phyloP scores from a whole-genome alignment of 1,140 invertebrate genomes.

The Chlorops oryzae region DNA sequence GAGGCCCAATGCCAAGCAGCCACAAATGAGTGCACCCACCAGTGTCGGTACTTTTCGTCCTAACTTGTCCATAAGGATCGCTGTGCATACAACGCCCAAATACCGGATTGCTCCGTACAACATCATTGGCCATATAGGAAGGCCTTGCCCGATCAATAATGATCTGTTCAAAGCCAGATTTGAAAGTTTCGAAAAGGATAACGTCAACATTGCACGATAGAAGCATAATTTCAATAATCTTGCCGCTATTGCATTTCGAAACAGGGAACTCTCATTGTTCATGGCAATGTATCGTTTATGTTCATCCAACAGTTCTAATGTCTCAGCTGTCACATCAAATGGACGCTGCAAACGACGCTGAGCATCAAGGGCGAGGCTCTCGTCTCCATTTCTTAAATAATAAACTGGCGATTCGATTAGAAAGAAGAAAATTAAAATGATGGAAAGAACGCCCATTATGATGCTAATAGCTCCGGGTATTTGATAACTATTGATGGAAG shows the following conservation, averaged over 20 bases:
- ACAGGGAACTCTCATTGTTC: conserved; percentile 19
- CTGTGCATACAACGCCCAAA: conserved; percentile 21
- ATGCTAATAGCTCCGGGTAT: conserved; percentile 30
- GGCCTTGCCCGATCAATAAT: background rate
- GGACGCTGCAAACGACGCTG: conserved; percentile 33
- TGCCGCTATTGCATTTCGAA: conserved; percentile 12
- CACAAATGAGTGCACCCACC: conserved; percentile 25
- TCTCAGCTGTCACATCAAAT: conserved; percentile 33
- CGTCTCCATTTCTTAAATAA: conserved; percentile 24
- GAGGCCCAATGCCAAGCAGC: conserved; percentile 26
- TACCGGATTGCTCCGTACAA: conserved; percentile 26
- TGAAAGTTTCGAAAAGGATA: conserved; percentile 25
- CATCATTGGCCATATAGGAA: conserved; percentile 26
- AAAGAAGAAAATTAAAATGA: conserved; percentile 21
- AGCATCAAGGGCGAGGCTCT: conserved; percentile 25
- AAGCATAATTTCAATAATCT: conserved; percentile 25
- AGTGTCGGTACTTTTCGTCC: conserved; percentile 34
- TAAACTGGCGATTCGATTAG: conserved; percentile 34
- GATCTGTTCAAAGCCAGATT: conserved; percentile 17
- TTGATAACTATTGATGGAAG: conserved; percentile 25
- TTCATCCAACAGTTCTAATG: conserved; percentile 33
- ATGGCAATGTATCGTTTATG: conserved; percentile 33
- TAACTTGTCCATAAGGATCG: conserved; percentile 25
- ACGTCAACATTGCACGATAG: conserved; percentile 21
- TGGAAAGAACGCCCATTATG: conserved; percentile 19